Conservation (phyloP, 1,140 invertebrate genomes). For the Bombus superbus region DNA sequence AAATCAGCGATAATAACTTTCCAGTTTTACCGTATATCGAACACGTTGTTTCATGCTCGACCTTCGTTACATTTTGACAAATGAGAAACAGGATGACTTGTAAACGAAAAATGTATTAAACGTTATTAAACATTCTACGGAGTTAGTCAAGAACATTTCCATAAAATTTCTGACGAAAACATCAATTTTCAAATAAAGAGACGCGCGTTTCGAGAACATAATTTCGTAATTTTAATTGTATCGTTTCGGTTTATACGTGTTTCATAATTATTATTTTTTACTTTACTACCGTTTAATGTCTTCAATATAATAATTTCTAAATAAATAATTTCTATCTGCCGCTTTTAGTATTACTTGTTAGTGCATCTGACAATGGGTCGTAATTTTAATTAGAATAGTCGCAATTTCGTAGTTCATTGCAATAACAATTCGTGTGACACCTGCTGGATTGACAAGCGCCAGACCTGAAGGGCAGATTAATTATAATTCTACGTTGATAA, state of each 20-base stretch:
- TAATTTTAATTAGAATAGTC: not conserved
- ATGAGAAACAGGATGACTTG: not conserved
- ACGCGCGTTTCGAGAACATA: too few species aligned
- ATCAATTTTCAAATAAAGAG: too few species aligned
- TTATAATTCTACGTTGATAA: constrained; percentile 76
- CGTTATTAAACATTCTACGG: not conserved
- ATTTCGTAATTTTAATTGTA: not conserved
- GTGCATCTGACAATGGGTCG: not conserved
- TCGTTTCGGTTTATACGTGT: not conserved
- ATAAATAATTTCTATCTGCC: too few species aligned
- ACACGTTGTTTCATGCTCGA: not conserved
- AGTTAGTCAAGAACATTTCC: not conserved
- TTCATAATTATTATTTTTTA: not conserved
- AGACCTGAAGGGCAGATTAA: constrained; percentile 62
- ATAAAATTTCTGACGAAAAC: not conserved
- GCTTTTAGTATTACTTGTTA: not conserved
- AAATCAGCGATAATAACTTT: constrained; percentile 11
- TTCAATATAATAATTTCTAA: too few species aligned
- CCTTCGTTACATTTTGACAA: constrained; percentile 3
- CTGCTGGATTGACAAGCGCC: constrained; percentile 22
- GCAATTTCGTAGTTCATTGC: constrained; percentile 34
- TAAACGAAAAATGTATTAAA: not conserved
- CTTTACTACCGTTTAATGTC: not conserved
- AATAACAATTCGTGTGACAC: constrained; percentile 25
- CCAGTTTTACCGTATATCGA: not conserved